A percentile compares a stretch with the other conserved stretches of the same genome.
Evolutionary conservation across 2,113 vertebrate genomes (phyloP).

Genomic region (Poeciliopsis turrubarensis): DNA sequence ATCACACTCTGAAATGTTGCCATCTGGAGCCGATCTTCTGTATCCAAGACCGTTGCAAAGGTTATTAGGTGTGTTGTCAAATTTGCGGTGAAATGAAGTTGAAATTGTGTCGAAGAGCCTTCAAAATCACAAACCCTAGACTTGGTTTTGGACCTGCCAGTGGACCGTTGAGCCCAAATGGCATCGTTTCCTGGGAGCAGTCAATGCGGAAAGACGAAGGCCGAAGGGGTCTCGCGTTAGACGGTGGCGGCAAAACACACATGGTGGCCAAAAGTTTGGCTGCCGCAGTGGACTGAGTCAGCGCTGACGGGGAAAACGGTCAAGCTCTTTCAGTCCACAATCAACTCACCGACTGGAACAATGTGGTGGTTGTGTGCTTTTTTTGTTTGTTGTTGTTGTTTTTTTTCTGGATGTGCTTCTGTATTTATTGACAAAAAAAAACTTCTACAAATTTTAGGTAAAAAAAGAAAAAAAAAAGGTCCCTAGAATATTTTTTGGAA

Average conservation of each 20-base stretch:
- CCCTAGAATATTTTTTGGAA: too few relatives aligned
- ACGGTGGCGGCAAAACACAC: constrained; percentile 33
- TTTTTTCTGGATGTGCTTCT: not conserved
- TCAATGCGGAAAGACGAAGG: constrained; percentile 25
- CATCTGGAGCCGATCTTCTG: constrained; percentile 2
- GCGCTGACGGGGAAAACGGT: constrained; percentile 13
- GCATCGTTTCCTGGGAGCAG: constrained; percentile 40
- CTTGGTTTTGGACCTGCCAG: constrained; percentile 59
- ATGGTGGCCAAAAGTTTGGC: constrained; percentile 24
- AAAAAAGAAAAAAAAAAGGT: too few relatives aligned
- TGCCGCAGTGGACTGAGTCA: constrained; percentile 10
- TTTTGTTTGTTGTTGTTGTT: too few relatives aligned
- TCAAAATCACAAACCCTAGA: constrained; percentile 58
- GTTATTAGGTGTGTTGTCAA: constrained; percentile 30
- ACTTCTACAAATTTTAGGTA: too few relatives aligned
- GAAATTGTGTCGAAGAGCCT: constrained; percentile 22
- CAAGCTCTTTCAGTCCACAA: constrained; percentile 21
- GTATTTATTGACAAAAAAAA: too few relatives aligned
- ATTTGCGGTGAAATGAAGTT: constrained; percentile 38
- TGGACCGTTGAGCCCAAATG: constrained; percentile 57
- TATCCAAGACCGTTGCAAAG: constrained; percentile 16
- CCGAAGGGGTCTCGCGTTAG: constrained; percentile 36
- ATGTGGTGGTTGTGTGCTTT: not conserved
- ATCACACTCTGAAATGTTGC: constrained; percentile 7
- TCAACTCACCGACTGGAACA: constrained; percentile 12